Evolutionary conservation across 2,888 invertebrate species (phyloP).

Genomic region (Phyllotreta striolata): DNA sequence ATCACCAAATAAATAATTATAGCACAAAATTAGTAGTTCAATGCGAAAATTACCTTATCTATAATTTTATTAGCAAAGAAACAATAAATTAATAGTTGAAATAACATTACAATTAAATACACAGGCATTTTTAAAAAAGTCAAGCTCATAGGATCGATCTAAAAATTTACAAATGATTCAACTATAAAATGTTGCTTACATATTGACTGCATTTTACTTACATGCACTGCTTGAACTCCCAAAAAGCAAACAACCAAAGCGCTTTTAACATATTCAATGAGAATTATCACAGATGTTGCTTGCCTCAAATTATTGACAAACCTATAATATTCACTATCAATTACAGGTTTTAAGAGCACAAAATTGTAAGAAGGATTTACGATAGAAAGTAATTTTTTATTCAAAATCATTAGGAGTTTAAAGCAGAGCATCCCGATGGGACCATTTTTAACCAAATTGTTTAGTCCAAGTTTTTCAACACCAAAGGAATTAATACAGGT

Average conservation of each 20-base stretch:
- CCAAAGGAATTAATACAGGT: no score
- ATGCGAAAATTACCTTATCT: background rate
- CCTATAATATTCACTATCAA: background rate
- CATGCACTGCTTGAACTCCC: constrained; percentile 7
- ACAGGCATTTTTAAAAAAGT: constrained; percentile 1
- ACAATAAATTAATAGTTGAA: constrained; percentile 4
- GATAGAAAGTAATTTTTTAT: no score
- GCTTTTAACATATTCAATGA: constrained; percentile 8
- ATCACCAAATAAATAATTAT: no score
- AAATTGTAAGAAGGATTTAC: no score
- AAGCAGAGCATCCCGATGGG: no score
- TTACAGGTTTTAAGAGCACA: no score
- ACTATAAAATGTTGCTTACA: no score
- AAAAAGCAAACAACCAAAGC: constrained; percentile 5
- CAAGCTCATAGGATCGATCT: background rate
- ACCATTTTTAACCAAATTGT: no score
- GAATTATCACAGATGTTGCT: background rate
- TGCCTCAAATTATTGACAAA: constrained; percentile 1
- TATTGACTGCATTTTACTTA: background rate
- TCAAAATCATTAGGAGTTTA: background rate
- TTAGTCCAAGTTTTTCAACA: no score
- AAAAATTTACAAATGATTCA: background rate
- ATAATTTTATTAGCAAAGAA: constrained; percentile 7
- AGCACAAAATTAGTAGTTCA: no score
- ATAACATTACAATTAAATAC: background rate